Percentiles rank a stretch among this genome's conserved stretches.
These are phyloP conservation scores for Sitodiplosis mosellana DNA, from an alignment of 1,140 invertebrate genomes.

Conservation along the genomic window DNA sequence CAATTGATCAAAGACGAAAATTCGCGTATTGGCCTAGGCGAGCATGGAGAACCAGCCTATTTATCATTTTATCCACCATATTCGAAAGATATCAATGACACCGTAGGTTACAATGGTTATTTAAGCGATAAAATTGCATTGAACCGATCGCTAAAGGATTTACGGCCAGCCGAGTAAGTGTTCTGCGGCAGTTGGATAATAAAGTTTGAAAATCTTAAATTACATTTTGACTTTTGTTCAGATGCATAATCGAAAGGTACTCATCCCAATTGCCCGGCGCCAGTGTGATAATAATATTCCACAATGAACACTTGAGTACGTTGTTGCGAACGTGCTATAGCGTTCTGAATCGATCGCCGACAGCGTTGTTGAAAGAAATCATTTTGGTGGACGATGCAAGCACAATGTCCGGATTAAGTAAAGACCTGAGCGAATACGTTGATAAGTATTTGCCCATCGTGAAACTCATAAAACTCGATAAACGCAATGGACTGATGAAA, in stretches of 20 bases:
- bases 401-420: slow-evolving; percentile 37
- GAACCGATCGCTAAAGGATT: no score
- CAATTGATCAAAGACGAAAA: no score
- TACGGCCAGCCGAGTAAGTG: no score
- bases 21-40: no score
- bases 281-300: slow-evolving; percentile 59
- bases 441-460: slow-evolving; percentile 44
- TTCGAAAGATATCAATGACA: no score
- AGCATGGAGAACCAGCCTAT: no score
- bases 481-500: slow-evolving; percentile 62
- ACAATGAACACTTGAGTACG: slow-evolving; percentile 70
- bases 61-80: no score
- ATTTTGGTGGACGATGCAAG: slow-evolving; percentile 75
- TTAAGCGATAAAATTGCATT: no score
- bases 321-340: slow-evolving; percentile 53
- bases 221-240: no score
- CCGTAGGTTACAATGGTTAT: no score
- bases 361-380: slow-evolving; percentile 51
- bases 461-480: slow-evolving; percentile 49
- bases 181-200: no score
- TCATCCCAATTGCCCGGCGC: slow-evolving; percentile 30
- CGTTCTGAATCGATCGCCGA: slow-evolving; percentile 54
- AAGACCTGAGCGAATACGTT: slow-evolving; percentile 54
- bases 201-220: no score
- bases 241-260: slow-evolving; percentile 21